Conservation (phyloP, 2,797 vertebrate genomes). For the Hapalemur alaotrensis region DNA sequence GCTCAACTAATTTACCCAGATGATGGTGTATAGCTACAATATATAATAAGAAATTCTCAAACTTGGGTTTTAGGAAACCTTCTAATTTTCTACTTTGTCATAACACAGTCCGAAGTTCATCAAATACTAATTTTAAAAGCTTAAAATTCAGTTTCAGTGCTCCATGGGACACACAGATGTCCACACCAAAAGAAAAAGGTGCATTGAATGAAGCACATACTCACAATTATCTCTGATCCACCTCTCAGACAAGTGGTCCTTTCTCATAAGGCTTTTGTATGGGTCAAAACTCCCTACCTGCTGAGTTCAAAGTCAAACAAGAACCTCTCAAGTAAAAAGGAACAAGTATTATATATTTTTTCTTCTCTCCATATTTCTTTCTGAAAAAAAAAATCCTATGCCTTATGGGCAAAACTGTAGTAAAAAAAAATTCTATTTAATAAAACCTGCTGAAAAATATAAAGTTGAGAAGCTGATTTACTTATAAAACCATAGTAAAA, state of each 20-base stretch:
- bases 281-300: slow-evolving; percentile 60
- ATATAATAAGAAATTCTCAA: neutral
- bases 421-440: neutral
- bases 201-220: neutral
- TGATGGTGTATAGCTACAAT: neutral
- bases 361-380: neutral
- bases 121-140: neutral
- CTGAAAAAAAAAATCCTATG: neutral
- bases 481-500: neutral
- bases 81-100: neutral
- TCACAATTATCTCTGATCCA: neutral
- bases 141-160: neutral
- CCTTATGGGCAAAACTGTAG: neutral
- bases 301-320: slow-evolving; percentile 54
- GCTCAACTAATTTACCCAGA: neutral
- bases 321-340: slow-evolving; percentile 41
- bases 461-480: neutral
- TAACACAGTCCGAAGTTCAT: neutral
- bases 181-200: neutral
- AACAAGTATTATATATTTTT: neutral
- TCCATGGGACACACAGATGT: neutral
- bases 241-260: neutral
- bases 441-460: neutral
- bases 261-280: neutral
- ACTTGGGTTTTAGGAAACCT: neutral